phyloP scores from a whole-genome alignment of 1,140 invertebrate genomes.

The Heliothis virescens region DNA sequence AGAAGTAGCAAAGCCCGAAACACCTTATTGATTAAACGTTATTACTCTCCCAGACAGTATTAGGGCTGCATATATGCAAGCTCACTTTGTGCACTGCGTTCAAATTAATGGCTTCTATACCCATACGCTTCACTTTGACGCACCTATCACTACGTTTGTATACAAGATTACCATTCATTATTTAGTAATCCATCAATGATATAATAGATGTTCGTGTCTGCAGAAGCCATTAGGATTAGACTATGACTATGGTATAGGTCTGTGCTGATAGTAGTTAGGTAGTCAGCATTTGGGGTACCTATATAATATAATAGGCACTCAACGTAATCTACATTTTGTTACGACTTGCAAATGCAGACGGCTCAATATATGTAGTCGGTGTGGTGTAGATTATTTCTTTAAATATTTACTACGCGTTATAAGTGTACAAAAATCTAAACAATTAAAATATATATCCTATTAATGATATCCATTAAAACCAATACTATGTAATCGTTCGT shows the following conservation, averaged over 20 bases:
- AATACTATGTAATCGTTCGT: too few relatives aligned
- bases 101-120: neutral
- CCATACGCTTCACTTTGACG: neutral
- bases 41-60: too few relatives aligned
- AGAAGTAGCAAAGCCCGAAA: too few relatives aligned
- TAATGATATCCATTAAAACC: too few relatives aligned
- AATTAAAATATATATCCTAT: too few relatives aligned
- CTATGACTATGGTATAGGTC: neutral
- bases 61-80: too few relatives aligned
- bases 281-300: neutral
- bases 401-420: too few relatives aligned
- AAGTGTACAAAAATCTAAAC: too few relatives aligned
- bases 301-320: neutral
- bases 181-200: slow-evolving; percentile 21
- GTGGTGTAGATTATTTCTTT: too few relatives aligned
- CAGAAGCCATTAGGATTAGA: slow-evolving; percentile 1
- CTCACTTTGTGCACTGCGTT: neutral
- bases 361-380: too few relatives aligned
- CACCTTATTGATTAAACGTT: too few relatives aligned
- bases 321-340: neutral
- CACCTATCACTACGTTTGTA: neutral
- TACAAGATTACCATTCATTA: slow-evolving; percentile 8
- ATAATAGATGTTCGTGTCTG: slow-evolving; percentile 11
- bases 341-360: neutral
- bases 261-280: neutral